Evolutionary conservation across 2,888 invertebrate genomes (phyloP), one percentile per base, ranked within the genome.

Genomic region (Globia sparganii): DNA sequence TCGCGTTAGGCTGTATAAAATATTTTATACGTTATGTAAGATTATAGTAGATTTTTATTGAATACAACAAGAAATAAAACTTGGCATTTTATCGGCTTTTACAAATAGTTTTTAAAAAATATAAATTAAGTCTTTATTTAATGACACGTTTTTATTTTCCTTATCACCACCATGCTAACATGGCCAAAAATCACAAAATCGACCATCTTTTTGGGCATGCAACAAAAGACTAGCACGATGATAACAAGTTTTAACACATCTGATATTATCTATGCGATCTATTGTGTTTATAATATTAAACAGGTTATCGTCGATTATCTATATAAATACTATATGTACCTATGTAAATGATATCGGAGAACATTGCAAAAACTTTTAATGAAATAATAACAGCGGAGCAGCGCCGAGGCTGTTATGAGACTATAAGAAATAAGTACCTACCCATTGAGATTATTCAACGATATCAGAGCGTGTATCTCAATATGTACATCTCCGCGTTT

Each of bases 381-480:
- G 86, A 86, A 85, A 85, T 86, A 86, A 86, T 85, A 85, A 83
- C 80, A 86, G 71, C 85, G 79, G 61, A 65, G 62, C 80, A 75
- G 70, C 65, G 66, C 66, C 73, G 84, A 75, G 70, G 65, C 73
- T 85, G 75, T 77, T 83, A 80, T 74, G 80, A 86, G 73, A 74
- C 86, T 76, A 77, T 80, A 80, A 75, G 79, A 86, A 85, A 78
- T 86, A 86, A 86, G 77, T 72, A 86, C 75, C 73, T 83, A 72
- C 53, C 77, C 85, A 86, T 86, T 83, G 80, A 80, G 75, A 84
- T 76, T 77, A 74, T 83, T 80, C 75, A 76, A 69, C 77, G 85
- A 84, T 81, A 81, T 66, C 82, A 56, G 64, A 58, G 65, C 85
- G 58, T 68, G 72, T 71, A 76, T 77, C 83, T 81, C 76, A 68